Percentiles rank a stretch among this genome's conserved stretches.
These are phyloP conservation scores for Chrysolina americana DNA, from an alignment of 2,888 invertebrate genomes.

Conservation along the genomic window DNA sequence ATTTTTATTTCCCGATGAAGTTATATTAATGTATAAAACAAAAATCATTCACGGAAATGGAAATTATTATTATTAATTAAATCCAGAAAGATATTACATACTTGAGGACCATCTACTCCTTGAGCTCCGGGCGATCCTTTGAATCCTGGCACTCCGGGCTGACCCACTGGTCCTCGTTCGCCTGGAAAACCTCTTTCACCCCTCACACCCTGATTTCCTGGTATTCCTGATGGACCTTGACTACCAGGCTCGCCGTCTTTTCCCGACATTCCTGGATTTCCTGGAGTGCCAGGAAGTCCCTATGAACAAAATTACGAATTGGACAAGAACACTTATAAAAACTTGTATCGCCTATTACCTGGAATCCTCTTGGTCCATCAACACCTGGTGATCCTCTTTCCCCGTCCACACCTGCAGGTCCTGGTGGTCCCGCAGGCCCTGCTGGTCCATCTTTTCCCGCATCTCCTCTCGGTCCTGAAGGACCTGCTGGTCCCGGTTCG, in stretches of 20 bases:
- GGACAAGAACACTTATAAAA: too few relatives aligned
- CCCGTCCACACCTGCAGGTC: conserved; percentile 80
- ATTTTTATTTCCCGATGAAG: neutral
- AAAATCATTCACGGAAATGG: too few relatives aligned
- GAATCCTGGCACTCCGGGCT: conserved; percentile 76
- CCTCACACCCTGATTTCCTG: conserved; percentile 73
- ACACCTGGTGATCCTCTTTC: conserved; percentile 84
- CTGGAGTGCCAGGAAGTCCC: conserved; percentile 80
- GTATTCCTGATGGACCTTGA: conserved; percentile 75
- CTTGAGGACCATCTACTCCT: conserved; percentile 80
- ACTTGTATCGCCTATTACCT: conserved; percentile 70
- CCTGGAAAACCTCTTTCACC: conserved; percentile 83
- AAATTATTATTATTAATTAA: too few relatives aligned
- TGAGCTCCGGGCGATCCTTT: conserved; percentile 79
- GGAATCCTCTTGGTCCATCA: conserved; percentile 85
- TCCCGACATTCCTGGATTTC: conserved; percentile 82
- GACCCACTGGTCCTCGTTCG: conserved; percentile 80
- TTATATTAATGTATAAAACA: too few relatives aligned
- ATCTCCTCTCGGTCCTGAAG: conserved; percentile 84
- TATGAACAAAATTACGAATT: conserved; percentile 39
- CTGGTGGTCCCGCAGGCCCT: conserved; percentile 83
- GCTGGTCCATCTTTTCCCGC: conserved; percentile 84
- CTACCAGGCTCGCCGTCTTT: conserved; percentile 85
- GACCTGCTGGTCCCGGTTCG: conserved; percentile 82
- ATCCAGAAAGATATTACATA: conserved; percentile 60